Conservation (phyloP, 2,888 invertebrate genomes). For the Lasius fuliginosus region DNA sequence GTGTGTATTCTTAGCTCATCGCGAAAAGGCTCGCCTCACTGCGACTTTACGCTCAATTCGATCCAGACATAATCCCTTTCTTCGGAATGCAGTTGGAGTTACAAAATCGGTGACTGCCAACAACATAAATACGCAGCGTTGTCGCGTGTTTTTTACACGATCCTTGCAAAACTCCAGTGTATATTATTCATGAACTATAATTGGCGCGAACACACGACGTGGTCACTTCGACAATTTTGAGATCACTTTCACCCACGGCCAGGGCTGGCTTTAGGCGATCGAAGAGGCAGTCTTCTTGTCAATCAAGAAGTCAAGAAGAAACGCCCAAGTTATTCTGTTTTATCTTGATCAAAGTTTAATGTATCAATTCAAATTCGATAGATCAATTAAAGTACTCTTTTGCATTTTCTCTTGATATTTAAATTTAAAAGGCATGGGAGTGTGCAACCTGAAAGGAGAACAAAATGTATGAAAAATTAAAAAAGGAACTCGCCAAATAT, state of each 20-base stretch:
- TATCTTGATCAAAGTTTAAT: not conserved
- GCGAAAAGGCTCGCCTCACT: conserved; percentile 5
- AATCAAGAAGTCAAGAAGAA: not conserved
- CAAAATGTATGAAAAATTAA: not conserved
- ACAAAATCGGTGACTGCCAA: conserved; percentile 74
- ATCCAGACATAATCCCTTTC: conserved; percentile 51
- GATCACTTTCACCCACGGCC: conserved; percentile 84
- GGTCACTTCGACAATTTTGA: conserved; percentile 78
- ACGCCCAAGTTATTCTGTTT: not conserved
- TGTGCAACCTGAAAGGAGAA: not conserved
- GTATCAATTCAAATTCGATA: too few species aligned
- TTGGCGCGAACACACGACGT: conserved; percentile 6
- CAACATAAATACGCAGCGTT: conserved; percentile 49
- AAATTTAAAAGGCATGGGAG: not conserved
- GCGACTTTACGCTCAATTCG: not conserved
- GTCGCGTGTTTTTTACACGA: conserved; percentile 67
- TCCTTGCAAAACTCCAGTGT: conserved; percentile 73
- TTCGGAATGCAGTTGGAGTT: conserved; percentile 73
- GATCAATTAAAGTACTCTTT: not conserved
- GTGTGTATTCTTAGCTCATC: not conserved
- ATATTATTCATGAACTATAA: conserved; percentile 47
- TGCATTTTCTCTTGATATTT: not conserved
- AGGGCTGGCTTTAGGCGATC: conserved; percentile 67
- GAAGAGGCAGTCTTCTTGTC: conserved; percentile 62
- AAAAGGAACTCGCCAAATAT: not conserved